Base-by-base conservation (phyloP, 2,113 vertebrate species). In the Bubo scandiacus region DNA sequence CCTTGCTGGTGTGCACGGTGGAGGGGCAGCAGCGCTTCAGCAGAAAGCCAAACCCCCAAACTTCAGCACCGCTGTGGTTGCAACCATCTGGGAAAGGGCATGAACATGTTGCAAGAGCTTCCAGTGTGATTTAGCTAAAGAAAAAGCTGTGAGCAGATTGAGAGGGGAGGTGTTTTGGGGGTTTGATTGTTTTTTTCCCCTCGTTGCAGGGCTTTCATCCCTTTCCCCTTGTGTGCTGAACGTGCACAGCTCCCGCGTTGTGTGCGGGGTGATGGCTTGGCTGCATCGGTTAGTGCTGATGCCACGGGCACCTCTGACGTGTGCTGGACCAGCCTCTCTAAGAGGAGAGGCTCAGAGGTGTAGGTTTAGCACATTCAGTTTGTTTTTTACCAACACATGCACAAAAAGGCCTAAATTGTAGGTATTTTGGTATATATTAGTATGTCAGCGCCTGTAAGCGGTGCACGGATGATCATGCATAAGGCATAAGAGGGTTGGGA, bases 401-500 rank as follows among this genome's bases (percentile, higher is more conserved):
- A 32, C 10, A 8, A 32, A 85, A 77, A 70, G 2, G 4, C 40
- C 43, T 5, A 3, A 73, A 58, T 4, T 59, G 6, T 38, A 45
- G 19, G 10, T 9, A 8, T 86, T 86, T 67, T 30, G 11, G 1
- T 47, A 4, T 0, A 1, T 51, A 3, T 32, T 21, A 3, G 12
- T 25, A 2, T 4, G 6, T 15, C 32, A 15, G 13, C 0, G 5
- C 10, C 62, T 16, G 4, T 9, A 18, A n/a, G 12, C 0, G 0
- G 23, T 47, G 36, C 15, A 0, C 0, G 3, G 43, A 2, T 23
- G 40, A 7, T 36, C 18, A 3, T 2, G 21, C 12, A 0, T 6
- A 30, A 49, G 42, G 20, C 49, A 26, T 59, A 1, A 12, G 12
- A 36, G 34, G 12, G 5, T 5, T 6, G 18, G 55, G 32, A 21